A percentile compares a stretch with the other conserved stretches of the same genome.
phyloP scores from a whole-genome alignment of 2,797 vertebrate species.

The Thripadectes ignobilis region DNA sequence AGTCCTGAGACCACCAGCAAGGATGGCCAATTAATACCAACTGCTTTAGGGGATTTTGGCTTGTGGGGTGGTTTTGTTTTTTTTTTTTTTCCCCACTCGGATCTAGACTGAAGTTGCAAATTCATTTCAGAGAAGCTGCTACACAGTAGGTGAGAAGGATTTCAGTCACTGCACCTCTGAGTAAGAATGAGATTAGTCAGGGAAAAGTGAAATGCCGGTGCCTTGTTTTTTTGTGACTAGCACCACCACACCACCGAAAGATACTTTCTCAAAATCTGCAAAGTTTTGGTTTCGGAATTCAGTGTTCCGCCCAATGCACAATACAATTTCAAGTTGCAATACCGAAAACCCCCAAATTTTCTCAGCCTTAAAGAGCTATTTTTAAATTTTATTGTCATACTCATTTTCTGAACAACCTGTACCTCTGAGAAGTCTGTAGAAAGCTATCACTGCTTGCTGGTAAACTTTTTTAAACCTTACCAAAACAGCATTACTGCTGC shows the following conservation, averaged over 20 bases:
- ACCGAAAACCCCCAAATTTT: neutral
- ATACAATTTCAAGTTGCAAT: neutral
- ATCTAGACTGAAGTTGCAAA: slow-evolving; percentile 1
- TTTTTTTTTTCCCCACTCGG: neutral
- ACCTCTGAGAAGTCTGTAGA: neutral
- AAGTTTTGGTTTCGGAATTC: neutral
- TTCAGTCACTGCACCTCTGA: slow-evolving; percentile 2
- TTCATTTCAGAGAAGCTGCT: slow-evolving; percentile 17
- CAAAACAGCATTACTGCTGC: neutral
- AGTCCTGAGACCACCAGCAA: slow-evolving; percentile 55
- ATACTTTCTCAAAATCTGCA: neutral
- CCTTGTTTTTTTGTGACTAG: neutral
- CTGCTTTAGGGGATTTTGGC: neutral
- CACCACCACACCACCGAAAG: neutral
- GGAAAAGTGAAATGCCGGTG: neutral
- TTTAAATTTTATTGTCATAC: neutral
- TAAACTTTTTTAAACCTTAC: neutral
- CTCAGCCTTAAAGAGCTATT: neutral
- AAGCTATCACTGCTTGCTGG: neutral
- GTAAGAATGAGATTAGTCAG: neutral
- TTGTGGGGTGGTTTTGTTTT: neutral
- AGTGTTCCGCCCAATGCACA: neutral
- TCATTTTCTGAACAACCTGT: neutral
- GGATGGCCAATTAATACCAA: slow-evolving; percentile 52
- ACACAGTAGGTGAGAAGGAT: neutral